Percentiles rank a stretch among this genome's conserved stretches.
Evolutionary conservation across 2,888 invertebrate genomes (phyloP).

Genomic region (Dilophus febrilis): DNA sequence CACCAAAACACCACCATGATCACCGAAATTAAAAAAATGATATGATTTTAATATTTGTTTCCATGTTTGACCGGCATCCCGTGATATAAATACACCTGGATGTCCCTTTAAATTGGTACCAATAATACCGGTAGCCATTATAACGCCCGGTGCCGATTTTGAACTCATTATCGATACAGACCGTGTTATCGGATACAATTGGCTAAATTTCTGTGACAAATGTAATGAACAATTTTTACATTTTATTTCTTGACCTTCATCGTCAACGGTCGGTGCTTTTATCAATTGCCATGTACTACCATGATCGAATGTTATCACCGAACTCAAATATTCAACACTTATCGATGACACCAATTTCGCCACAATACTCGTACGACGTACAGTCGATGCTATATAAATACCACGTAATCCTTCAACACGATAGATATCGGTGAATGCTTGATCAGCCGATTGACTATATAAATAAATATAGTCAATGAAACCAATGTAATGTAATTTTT

Average conservation of each 20-base stretch:
- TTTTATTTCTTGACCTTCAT: conserved; percentile 45
- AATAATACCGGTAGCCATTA: conserved; percentile 71
- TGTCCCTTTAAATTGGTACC: conserved; percentile 64
- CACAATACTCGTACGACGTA: conserved; percentile 35
- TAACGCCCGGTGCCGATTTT: conserved; percentile 73
- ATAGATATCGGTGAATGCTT: conserved; percentile 74
- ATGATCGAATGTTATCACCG: conserved; percentile 72
- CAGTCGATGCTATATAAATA: conserved; percentile 75
- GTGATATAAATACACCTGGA: conserved; percentile 61
- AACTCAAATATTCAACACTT: conserved; percentile 57
- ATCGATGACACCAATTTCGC: conserved; percentile 23
- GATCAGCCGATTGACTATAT: conserved; percentile 54
- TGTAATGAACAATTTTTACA: conserved; percentile 70
- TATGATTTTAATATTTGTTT: conserved; percentile 60
- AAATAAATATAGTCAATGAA: not conserved
- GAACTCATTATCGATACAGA: conserved; percentile 70
- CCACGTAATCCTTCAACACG: conserved; percentile 74
- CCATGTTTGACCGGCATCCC: conserved; percentile 73
- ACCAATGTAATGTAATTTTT: no score
- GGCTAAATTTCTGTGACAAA: conserved; percentile 70
- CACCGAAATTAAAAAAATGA: conserved; percentile 76
- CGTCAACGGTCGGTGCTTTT: conserved; percentile 50
- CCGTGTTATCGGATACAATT: conserved; percentile 63
- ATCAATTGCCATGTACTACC: conserved; percentile 70
- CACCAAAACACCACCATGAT: conserved; percentile 76